Conservation (phyloP, 2,888 invertebrate genomes). For the Drosophila kokeensis region DNA sequence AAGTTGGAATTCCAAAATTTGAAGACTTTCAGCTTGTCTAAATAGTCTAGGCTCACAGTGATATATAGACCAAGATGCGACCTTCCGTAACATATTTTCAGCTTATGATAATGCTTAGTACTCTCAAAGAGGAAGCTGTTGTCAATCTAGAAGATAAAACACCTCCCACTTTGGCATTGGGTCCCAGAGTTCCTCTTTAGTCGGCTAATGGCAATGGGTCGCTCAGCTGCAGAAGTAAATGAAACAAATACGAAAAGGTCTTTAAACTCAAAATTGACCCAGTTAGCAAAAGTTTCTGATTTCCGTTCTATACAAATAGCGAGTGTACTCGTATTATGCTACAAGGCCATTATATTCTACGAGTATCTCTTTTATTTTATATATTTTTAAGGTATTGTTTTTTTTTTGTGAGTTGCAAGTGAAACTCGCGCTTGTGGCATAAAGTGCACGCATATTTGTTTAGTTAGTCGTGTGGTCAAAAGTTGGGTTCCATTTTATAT, state of each 20-base stretch:
- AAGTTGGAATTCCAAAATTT: fast-evolving
- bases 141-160: not conserved
- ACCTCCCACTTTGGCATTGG: not conserved
- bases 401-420: slow-evolving; percentile 34
- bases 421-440: slow-evolving; percentile 63
- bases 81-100: not conserved
- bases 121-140: not conserved
- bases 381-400: not conserved
- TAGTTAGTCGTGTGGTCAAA: slow-evolving; percentile 41
- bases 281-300: slow-evolving; percentile 5
- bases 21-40: not conserved
- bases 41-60: fast-evolving
- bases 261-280: slow-evolving; percentile 5
- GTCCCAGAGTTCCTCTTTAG: not conserved
- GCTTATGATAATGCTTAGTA: not conserved
- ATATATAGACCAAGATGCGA: not conserved
- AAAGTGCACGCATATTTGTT: slow-evolving; percentile 62
- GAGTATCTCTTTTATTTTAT: not conserved
- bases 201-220: not conserved
- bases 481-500: slow-evolving; percentile 17
- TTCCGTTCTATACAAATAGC: not conserved
- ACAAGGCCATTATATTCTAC: slow-evolving; percentile 7
- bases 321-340: not conserved
- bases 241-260: not conserved
- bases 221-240: not conserved